Percentiles rank a stretch among this genome's conserved stretches.
Evolutionary conservation across 2,888 invertebrate species (phyloP).

Genomic region (Aethes cnicana): DNA sequence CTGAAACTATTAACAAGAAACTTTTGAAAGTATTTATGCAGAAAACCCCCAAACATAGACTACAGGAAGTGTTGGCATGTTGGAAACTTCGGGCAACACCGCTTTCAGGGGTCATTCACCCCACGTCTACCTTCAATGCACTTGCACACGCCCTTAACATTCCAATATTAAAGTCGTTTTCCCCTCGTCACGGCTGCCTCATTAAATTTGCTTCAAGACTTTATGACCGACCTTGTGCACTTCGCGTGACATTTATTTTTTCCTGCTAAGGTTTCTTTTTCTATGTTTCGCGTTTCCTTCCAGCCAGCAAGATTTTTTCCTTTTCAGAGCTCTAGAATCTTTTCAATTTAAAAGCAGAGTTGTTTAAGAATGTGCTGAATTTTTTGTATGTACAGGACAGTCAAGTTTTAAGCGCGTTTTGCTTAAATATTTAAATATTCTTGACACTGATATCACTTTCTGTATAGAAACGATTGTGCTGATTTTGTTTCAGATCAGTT

Average conservation of each 20-base stretch:
- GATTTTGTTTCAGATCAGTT: too few relatives aligned
- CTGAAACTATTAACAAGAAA: constrained; percentile 11
- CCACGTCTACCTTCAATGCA: constrained; percentile 41
- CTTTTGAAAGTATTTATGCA: constrained; percentile 11
- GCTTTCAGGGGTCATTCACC: constrained; percentile 73
- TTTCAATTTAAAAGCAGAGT: constrained; percentile 26
- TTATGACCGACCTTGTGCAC: constrained; percentile 50
- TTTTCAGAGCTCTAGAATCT: constrained; percentile 29
- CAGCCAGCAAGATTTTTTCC: constrained; percentile 22
- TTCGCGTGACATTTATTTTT: constrained; percentile 41
- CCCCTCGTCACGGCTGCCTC: constrained; percentile 23
- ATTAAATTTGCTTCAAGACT: constrained; percentile 36
- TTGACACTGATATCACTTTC: too few relatives aligned
- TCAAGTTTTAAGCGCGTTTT: constrained; percentile 14
- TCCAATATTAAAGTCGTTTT: constrained; percentile 44
- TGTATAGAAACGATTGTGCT: too few relatives aligned
- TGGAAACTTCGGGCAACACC: constrained; percentile 65
- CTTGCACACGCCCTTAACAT: constrained; percentile 37
- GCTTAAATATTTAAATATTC: background rate
- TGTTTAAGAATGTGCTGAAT: constrained; percentile 26
- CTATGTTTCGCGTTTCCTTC: constrained; percentile 33
- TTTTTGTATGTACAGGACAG: constrained; percentile 15
- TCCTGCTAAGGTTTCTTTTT: constrained; percentile 47
- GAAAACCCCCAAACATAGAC: constrained; percentile 53
- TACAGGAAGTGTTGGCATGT: constrained; percentile 69